Evolutionary conservation across 2,113 vertebrate species (phyloP).

Genomic region (Zosterops japonicus): DNA sequence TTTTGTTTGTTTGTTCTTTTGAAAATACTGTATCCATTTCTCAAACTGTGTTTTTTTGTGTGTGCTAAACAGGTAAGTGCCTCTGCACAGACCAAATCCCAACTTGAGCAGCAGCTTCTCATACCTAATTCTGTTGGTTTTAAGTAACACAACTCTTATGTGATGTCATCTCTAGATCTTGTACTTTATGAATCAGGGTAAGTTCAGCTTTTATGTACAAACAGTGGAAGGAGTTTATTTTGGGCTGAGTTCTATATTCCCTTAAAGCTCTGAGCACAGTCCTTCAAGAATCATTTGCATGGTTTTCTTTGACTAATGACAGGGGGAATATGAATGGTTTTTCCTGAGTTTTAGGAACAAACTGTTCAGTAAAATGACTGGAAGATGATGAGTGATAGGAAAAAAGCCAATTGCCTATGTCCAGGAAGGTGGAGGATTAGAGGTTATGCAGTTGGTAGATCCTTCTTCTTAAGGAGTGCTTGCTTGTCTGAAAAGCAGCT

Average conservation of each 20-base stretch:
- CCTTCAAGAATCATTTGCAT: background rate
- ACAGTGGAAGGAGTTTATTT: background rate
- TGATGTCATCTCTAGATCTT: background rate
- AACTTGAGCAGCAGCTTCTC: background rate
- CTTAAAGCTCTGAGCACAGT: background rate
- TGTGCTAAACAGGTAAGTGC: background rate
- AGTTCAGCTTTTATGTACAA: background rate
- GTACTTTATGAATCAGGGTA: background rate
- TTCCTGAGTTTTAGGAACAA: background rate
- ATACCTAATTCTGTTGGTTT: background rate
- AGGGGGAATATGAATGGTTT: background rate
- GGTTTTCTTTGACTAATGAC: background rate
- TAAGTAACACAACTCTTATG: background rate
- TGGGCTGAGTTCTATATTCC: background rate
- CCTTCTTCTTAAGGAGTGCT: background rate
- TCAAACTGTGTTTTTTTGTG: background rate
- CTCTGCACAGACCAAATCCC: background rate
- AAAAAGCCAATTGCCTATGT: background rate
- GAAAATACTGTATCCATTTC: background rate
- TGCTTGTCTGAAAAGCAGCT: background rate
- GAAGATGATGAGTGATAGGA: background rate
- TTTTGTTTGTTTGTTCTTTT: background rate
- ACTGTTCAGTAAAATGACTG: background rate
- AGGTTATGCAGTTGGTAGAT: background rate
- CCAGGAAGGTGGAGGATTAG: background rate